A percentile compares a stretch with the other conserved stretches of the same genome.
These are phyloP conservation scores for Akabosia matsudoensis DNA, from an alignment of 1,140 invertebrate genomes.

Conservation along the genomic window DNA sequence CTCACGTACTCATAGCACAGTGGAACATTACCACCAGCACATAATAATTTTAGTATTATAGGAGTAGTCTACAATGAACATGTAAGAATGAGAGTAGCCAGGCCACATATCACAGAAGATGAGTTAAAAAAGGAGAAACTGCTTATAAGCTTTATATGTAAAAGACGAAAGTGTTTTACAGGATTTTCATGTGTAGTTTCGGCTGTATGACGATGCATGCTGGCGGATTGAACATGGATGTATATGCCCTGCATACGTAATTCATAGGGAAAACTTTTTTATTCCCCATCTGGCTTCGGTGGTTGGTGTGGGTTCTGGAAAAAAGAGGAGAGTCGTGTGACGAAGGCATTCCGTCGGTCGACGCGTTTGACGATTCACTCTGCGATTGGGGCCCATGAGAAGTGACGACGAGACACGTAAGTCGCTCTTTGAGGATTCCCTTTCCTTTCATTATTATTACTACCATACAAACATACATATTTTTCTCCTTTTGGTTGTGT, in stretches of 20 bases:
- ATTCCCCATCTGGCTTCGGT: slow-evolving; percentile 14
- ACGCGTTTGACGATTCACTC: slow-evolving; percentile 46
- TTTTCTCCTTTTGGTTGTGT: slow-evolving; percentile 19
- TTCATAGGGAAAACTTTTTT: slow-evolving; percentile 13
- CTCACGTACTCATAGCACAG: too few relatives aligned
- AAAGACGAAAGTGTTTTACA: too few relatives aligned
- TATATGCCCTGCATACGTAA: not conserved
- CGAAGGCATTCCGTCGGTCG: slow-evolving; percentile 44
- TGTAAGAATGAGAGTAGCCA: too few relatives aligned
- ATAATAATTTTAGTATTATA: too few relatives aligned
- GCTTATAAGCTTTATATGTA: too few relatives aligned
- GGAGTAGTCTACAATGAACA: too few relatives aligned
- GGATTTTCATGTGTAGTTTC: too few relatives aligned
- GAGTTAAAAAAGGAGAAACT: too few relatives aligned
- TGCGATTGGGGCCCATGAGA: slow-evolving; percentile 42
- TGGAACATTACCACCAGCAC: too few relatives aligned
- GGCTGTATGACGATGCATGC: not conserved
- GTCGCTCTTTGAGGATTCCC: slow-evolving; percentile 28
- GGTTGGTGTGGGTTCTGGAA: slow-evolving; percentile 22
- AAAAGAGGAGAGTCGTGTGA: slow-evolving; percentile 40
- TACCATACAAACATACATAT: slow-evolving; percentile 2
- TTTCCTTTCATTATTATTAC: slow-evolving; percentile 42
- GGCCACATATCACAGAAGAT: too few relatives aligned
- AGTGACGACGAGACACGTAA: slow-evolving; percentile 44
- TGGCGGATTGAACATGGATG: not conserved